Evolutionary conservation across 2,797 vertebrate species (phyloP), one percentile per base, ranked within the genome.

Genomic region (Parauchenoglanis ngamensis): DNA sequence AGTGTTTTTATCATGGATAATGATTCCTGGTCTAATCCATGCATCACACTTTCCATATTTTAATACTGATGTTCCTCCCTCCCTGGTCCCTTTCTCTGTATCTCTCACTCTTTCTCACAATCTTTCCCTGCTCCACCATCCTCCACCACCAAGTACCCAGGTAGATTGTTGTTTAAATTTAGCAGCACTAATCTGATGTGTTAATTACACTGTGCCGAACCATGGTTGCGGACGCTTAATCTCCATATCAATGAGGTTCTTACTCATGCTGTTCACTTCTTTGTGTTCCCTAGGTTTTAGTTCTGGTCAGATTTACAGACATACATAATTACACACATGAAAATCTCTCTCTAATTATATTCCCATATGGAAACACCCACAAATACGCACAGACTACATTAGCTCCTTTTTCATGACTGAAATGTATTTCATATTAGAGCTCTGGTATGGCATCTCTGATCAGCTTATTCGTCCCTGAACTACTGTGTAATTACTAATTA

Each of bases 161-260:
- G 89, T 93, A 87, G 92, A 89, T 88, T 92, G 91, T 91, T 94
- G 91, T 94, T 93, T 92, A 94, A 91, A 93, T 94, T 93, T 93
- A 94, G 92, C 92, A 90, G 84, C 87, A 63, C 91, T 93, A 93
- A 94, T 92, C 90, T 92, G 90, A 86, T 92, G 92, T 91, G 92
- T 91, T 94, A 94, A 94, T 95, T 90, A 92, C 88, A 90, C 84
- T 87, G 92, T 91, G 85, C 63, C 35, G 17, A 73, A 90, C 80
- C 81, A 80, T 67, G 65, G 76, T 79, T 79, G 89, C 63, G 73
- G 86, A 83, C 49, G 63, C 85, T 67, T 85, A 88, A 90, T 91
- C 89, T 91, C 89, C 91, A 90, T 90, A 90, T 90, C 86, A 90
- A 89, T 90, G 86, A 90, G 85, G 28, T 77, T 83, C 76, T 89